These are phyloP conservation scores for Cyclina sinensis DNA, from an alignment of 1,140 invertebrate genomes.

Conservation along the genomic window DNA sequence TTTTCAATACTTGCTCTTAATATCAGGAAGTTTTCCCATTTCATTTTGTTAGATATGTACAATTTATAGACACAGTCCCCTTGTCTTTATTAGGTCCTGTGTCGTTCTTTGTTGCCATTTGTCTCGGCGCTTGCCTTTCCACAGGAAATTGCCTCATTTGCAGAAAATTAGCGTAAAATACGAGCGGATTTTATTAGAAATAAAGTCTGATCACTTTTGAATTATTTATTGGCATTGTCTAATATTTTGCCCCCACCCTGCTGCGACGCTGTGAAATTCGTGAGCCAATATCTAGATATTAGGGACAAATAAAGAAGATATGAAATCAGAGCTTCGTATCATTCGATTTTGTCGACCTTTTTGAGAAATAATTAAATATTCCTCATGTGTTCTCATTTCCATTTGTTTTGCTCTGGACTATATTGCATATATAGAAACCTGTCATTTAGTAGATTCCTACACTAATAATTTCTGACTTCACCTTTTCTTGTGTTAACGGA, in stretches of 20 bases:
- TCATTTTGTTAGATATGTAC: conserved; percentile 1
- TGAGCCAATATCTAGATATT: not conserved
- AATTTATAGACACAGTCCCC: not conserved
- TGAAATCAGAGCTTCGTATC: not conserved
- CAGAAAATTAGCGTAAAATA: conserved; percentile 56
- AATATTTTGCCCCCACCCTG: conserved; percentile 24
- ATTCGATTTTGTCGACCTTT: not conserved
- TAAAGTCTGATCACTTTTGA: conserved; percentile 57
- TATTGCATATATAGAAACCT: not conserved
- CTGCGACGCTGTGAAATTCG: not conserved
- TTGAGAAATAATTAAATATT: conserved; percentile 7
- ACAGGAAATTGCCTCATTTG: conserved; percentile 62
- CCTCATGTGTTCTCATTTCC: not conserved
- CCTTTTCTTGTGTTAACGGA: not conserved
- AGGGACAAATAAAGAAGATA: not conserved
- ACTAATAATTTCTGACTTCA: not conserved
- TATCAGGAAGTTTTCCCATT: not conserved
- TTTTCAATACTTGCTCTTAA: conserved; percentile 1
- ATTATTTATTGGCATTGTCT: conserved; percentile 63
- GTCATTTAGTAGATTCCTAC: not conserved
- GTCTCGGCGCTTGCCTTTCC: not conserved
- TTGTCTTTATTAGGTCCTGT: not conserved
- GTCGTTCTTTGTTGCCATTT: conserved; percentile 16
- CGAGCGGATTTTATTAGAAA: conserved; percentile 54
- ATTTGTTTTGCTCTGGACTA: not conserved